Evolutionary conservation across 2,888 invertebrate species (phyloP).

Genomic region (Tupiocoris notatus): DNA sequence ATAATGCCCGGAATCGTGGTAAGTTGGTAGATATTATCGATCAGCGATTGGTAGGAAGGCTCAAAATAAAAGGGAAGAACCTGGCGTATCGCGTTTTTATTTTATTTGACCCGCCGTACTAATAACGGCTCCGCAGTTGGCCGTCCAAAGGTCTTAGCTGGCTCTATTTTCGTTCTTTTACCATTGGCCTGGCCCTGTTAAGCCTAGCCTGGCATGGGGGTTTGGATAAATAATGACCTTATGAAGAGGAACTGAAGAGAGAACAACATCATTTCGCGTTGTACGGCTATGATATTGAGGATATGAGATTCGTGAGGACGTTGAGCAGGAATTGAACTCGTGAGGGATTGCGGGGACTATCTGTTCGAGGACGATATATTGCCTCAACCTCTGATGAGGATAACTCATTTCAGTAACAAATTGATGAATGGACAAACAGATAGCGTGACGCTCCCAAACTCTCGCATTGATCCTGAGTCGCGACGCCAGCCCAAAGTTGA

Average conservation of each 20-base stretch:
- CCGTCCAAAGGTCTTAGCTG: neutral
- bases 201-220: neutral
- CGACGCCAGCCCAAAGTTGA: neutral
- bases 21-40: too few species aligned
- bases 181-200: neutral
- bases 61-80: neutral
- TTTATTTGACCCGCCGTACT: neutral
- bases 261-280: too few species aligned
- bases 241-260: neutral
- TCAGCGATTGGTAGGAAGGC: neutral
- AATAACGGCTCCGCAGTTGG: neutral
- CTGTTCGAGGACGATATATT: too few species aligned
- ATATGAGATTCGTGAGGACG: too few species aligned
- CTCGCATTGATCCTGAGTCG: neutral
- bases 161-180: neutral
- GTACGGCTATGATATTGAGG: neutral
- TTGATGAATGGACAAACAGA: neutral
- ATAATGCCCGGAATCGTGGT: too few species aligned
- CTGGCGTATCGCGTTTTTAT: neutral
- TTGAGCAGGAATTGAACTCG: too few species aligned
- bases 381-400: too few species aligned
- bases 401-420: neutral
- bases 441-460: neutral
- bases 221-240: neutral
- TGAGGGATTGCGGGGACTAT: too few species aligned